phyloP scores from a whole-genome alignment of 2,797 vertebrate species.

The Mycteria americana region DNA sequence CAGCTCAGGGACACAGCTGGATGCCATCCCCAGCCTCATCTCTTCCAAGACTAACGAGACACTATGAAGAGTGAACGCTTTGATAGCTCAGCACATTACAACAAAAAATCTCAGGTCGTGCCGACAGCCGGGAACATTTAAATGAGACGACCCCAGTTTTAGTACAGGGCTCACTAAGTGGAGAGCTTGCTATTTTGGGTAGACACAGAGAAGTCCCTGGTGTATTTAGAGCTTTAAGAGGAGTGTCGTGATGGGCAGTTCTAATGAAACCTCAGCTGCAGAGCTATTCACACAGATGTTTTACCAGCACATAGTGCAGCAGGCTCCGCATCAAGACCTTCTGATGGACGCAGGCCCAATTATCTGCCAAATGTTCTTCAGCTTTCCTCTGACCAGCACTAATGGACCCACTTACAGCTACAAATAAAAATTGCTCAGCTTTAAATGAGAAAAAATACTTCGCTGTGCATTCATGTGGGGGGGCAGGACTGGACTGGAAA shows the following conservation, averaged over 20 bases:
- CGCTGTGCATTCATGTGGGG: not conserved
- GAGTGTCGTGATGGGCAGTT: not conserved
- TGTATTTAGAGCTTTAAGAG: not conserved
- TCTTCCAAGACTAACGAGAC: not conserved
- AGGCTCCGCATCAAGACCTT: not conserved
- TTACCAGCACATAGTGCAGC: not conserved
- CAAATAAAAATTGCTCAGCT: conserved; percentile 7
- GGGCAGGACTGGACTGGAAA: not conserved
- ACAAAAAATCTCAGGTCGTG: not conserved
- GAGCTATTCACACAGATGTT: conserved; percentile 5
- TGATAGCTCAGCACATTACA: not conserved
- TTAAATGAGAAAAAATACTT: conserved; percentile 20
- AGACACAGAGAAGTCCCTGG: not conserved
- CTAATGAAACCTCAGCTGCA: conserved; percentile 18
- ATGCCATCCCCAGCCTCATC: not conserved
- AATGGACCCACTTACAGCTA: conserved; percentile 15
- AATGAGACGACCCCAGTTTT: not conserved
- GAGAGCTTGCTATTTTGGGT: not conserved
- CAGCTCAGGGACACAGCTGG: not conserved
- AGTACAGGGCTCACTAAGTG: not conserved
- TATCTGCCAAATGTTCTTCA: conserved; percentile 21
- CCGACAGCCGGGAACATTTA: not conserved
- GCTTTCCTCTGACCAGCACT: conserved; percentile 13
- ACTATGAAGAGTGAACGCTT: not conserved
- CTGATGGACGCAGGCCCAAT: conserved; percentile 35